Conservation (phyloP, 2,888 invertebrate species). For the Himalopsyche anomala region DNA sequence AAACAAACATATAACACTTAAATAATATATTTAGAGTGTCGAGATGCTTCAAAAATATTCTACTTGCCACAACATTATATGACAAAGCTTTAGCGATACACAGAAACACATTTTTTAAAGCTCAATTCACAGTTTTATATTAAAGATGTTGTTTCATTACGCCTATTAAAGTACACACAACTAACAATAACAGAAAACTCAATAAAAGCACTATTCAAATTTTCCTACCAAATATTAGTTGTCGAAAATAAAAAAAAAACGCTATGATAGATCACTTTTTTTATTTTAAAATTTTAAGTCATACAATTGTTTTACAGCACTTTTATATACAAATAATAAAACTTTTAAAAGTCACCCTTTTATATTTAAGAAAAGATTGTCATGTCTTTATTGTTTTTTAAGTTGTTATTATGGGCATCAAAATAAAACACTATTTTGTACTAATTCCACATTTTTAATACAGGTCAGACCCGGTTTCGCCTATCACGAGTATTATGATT, state of each 20-base stretch:
- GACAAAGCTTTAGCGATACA: neutral
- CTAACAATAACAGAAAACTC: neutral
- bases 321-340: no score
- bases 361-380: no score
- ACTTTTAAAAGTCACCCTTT: no score
- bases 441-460: no score
- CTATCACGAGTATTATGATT: no score
- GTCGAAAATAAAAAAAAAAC: neutral
- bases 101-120: neutral
- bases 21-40: constrained; percentile 35
- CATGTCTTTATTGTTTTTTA: no score
- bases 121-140: constrained; percentile 1
- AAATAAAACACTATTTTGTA: no score
- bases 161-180: neutral
- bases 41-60: neutral
- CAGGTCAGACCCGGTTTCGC: no score
- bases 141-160: neutral
- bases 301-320: no score
- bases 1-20: constrained; percentile 14
- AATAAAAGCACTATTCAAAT: neutral
- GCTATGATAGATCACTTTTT: no score
- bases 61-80: neutral
- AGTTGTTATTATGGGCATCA: no score
- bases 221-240: neutral
- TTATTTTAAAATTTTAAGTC: no score